Conservation (phyloP, 1,140 invertebrate species). For the Ruditapes philippinarum region DNA sequence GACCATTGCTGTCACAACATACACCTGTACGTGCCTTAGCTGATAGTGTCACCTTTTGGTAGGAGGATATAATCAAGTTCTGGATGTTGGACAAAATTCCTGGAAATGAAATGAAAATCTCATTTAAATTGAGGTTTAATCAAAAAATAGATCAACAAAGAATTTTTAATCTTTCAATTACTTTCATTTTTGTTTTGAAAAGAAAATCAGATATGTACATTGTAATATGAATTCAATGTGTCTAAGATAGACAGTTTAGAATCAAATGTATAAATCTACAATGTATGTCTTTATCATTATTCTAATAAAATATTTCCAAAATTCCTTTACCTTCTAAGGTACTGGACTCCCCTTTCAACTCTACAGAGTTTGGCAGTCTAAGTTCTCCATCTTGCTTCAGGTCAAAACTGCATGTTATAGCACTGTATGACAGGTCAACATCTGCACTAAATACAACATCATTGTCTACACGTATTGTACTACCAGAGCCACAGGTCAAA, state of each 20-base stretch:
- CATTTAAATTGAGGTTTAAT: too few relatives aligned
- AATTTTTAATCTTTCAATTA: too few relatives aligned
- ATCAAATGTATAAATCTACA: too few relatives aligned
- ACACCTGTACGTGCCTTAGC: slow-evolving; percentile 73
- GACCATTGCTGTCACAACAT: slow-evolving; percentile 69
- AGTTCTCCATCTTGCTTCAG: slow-evolving; percentile 75
- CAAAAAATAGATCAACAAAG: too few relatives aligned
- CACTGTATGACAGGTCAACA: slow-evolving; percentile 71
- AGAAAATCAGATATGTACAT: too few relatives aligned
- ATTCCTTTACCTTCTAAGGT: slow-evolving; percentile 73
- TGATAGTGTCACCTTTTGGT: slow-evolving; percentile 76
- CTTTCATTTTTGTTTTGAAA: too few relatives aligned
- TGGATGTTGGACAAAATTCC: slow-evolving; percentile 79
- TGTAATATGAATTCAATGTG: too few relatives aligned
- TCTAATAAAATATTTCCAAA: too few relatives aligned
- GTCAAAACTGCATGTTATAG: slow-evolving; percentile 77
- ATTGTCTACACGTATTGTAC: slow-evolving; percentile 71
- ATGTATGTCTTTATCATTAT: too few relatives aligned
- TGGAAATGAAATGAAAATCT: too few relatives aligned
- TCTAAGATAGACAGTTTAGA: too few relatives aligned
- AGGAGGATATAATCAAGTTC: slow-evolving; percentile 75
- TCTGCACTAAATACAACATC: slow-evolving; percentile 77
- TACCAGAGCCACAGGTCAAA: slow-evolving; percentile 72
- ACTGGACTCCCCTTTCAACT: slow-evolving; percentile 76
- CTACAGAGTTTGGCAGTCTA: slow-evolving; percentile 75